Conservation (phyloP, 2,113 vertebrate species). For the Felis catus region F.catus_Fca126_mat1.0 CM031426.1:58916501-58917000, state of each 20-base stretch:
- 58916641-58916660: accelerated
- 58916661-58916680: not conserved
- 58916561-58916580: not conserved
- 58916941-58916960: not conserved
- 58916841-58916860: not conserved
- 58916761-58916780: not conserved
- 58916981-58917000: accelerated
- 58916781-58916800: not conserved
- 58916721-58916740: not conserved
- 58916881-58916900: accelerated
- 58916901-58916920: not conserved
- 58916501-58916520: not conserved
- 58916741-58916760: not conserved
- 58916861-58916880: too few species aligned
- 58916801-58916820: not conserved
- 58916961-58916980: not conserved
- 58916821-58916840: not conserved
- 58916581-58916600: not conserved
- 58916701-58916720: not conserved
- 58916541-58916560: not conserved
- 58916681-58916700: not conserved
- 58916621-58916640: accelerated
- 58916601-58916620: not conserved
- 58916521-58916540: not conserved
- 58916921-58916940: not conserved